Evolutionary conservation across 2,113 vertebrate species (phyloP).

Genomic region (Conger conger): DNA sequence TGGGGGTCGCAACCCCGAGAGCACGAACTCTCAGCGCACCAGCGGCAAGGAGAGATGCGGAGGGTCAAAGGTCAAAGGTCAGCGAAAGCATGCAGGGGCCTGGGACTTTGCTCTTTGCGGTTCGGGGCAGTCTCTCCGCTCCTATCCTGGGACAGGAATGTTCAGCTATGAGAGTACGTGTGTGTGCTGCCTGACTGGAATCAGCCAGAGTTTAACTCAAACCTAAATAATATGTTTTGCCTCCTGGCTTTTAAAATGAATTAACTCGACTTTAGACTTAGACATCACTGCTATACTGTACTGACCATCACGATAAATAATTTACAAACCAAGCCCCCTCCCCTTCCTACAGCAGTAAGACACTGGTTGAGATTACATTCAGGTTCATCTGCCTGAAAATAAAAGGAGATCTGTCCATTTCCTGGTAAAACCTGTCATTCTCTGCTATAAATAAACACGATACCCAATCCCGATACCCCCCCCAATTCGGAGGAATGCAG

Average conservation of each 20-base stretch:
- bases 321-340: too few relatives aligned
- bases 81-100: constrained; percentile 73
- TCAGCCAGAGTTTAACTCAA: background rate
- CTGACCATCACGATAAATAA: too few relatives aligned
- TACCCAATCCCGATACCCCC: background rate
- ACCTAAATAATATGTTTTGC: background rate
- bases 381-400: background rate
- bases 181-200: background rate
- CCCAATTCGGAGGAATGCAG: background rate
- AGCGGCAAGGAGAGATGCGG: constrained; percentile 21
- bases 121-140: background rate
- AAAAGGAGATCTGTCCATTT: background rate
- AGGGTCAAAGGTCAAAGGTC: constrained; percentile 81
- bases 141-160: background rate
- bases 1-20: constrained; percentile 76
- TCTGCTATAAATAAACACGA: constrained; percentile 6
- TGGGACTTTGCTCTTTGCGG: background rate
- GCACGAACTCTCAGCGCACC: constrained; percentile 48
- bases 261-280: too few relatives aligned
- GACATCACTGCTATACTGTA: too few relatives aligned
- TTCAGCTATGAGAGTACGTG: background rate
- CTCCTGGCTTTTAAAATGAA: background rate
- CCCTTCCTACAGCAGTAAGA: too few relatives aligned
- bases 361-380: background rate
- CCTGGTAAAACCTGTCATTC: constrained; percentile 8